Evolutionary conservation across 2,113 vertebrate species (phyloP).

Genomic region (Acrocephalus kingi): DNA sequence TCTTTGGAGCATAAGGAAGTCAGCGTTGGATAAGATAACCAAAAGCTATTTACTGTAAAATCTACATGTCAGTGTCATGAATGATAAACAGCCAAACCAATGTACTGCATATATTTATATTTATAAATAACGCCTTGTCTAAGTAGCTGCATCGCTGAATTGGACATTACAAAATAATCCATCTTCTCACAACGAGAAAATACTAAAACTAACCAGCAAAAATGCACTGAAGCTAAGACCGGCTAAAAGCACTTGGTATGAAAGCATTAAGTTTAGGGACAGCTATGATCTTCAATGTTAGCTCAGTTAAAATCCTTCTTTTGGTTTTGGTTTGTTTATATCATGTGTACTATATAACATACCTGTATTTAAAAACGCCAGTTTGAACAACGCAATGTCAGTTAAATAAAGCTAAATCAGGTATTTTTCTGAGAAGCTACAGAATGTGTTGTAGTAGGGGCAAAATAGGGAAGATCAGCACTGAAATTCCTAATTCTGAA

Average conservation of each 20-base stretch:
- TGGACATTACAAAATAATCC: constrained; percentile 27
- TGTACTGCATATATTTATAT: constrained; percentile 3
- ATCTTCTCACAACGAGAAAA: constrained; percentile 40
- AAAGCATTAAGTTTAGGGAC: neutral
- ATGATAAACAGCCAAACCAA: constrained; percentile 48
- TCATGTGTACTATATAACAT: neutral
- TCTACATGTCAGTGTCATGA: constrained; percentile 22
- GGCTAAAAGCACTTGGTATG: neutral
- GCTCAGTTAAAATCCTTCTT: neutral
- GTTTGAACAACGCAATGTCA: neutral
- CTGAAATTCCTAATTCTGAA: neutral
- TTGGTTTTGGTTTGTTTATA: neutral
- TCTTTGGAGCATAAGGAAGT: constrained; percentile 71
- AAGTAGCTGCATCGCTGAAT: constrained; percentile 17
- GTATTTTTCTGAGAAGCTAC: constrained; percentile 11
- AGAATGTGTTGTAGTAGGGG: neutral
- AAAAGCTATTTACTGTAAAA: constrained; percentile 45
- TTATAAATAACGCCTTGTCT: constrained; percentile 25
- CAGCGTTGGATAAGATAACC: constrained; percentile 31
- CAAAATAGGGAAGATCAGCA: neutral
- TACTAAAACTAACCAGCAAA: constrained; percentile 43
- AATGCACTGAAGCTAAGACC: constrained; percentile 29
- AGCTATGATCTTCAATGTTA: neutral
- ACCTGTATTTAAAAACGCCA: neutral
- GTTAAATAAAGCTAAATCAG: neutral